Base-by-base conservation (phyloP, 2,888 invertebrate species). In the Epistrophe eligans region DNA sequence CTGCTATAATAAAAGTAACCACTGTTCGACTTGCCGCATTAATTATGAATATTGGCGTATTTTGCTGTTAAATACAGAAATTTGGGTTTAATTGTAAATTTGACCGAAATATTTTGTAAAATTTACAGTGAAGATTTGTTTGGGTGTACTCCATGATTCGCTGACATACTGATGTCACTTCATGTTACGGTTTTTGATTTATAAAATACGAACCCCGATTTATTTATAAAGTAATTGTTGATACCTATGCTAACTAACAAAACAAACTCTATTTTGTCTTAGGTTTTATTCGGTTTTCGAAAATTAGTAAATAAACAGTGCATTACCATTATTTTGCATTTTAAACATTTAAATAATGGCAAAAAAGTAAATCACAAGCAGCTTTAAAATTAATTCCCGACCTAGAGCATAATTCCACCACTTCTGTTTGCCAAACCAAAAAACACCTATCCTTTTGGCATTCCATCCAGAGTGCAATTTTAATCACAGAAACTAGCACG, bases 401-500 rank as follows among this genome's bases (percentile, higher is more conserved):
- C 40, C 15, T 10, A 15, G 4, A 8, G 7, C 40, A 24, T 15
- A 38, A 7, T 60, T 43, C 15, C 15, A 40, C 4, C 43, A 28
- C 48, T 15, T 15, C 1, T 1, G 40, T 43, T 1, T 28, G 70
- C 35, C 50, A 38, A 67, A 24, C 24, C 3, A 24, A 24, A n/a
- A 50, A 50, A n/a, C 19, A n/a, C 66, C 45, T 66, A 9, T 28
- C n/a, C 55, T 24, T 40, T 9, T n/a, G 24, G 76, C 64, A 70
- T 60, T 66, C 79, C 64, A 50, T 52, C 71, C 74, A 74, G 66
- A 62, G 52, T 62, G 67, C 66, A 79, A 72, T 82, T 87, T 58
- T 79, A 87, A 79, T 83, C 87, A 55, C 60, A 60, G 62, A 76
- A 71, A 52, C 82, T 70, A 64, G 58, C 70, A 87, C 70, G 77